Percentiles rank a stretch among this genome's conserved stretches.
Conservation (phyloP, 2,888 invertebrate species). For the Lithophane leautieri region DNA sequence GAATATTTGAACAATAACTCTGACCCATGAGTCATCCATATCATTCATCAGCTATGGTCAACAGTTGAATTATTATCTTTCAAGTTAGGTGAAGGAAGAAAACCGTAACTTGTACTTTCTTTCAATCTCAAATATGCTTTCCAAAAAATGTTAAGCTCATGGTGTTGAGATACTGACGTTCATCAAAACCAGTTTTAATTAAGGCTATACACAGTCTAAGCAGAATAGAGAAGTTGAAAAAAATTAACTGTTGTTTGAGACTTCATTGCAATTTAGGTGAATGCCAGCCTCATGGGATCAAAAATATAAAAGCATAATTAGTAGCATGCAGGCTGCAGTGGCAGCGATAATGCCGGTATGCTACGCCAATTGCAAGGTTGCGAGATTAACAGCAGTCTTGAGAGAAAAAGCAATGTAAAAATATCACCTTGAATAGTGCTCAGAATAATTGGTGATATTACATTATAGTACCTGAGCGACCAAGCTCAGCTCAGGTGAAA, state of each 20-base stretch:
- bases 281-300: not conserved
- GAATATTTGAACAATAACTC: not conserved
- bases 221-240: not conserved
- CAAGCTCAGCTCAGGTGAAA: too few relatives aligned
- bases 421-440: not conserved
- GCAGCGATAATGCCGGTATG: not conserved
- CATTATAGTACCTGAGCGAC: not conserved
- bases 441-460: not conserved
- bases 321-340: not conserved
- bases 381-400: not conserved
- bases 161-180: not conserved
- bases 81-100: not conserved
- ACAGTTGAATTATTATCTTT: not conserved
- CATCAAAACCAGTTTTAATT: not conserved
- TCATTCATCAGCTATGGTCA: not conserved
- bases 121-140: not conserved
- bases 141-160: not conserved
- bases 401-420: not conserved
- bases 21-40: not conserved
- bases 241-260: not conserved
- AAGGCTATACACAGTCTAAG: not conserved
- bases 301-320: not conserved
- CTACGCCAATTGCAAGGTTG: not conserved
- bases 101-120: not conserved
- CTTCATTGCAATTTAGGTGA: too few relatives aligned